Conservation (phyloP, 2,888 invertebrate species). For the Ernsta delagoae region DNA sequence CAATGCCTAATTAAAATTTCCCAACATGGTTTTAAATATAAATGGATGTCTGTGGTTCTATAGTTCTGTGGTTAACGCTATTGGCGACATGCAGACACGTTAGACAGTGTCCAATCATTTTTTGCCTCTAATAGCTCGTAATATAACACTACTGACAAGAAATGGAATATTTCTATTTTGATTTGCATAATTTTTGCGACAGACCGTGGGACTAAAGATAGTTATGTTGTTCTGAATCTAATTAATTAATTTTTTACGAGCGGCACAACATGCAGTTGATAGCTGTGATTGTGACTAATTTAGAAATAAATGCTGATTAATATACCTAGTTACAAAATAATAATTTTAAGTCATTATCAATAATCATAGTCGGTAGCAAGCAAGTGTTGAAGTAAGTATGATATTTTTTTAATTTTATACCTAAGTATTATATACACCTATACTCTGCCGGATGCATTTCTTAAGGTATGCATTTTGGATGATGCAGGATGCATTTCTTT, state of each 20-base stretch:
- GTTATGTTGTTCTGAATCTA: constrained; percentile 2
- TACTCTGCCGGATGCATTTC: too few species aligned
- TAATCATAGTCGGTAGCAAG: too few species aligned
- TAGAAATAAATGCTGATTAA: neutral
- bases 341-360: too few species aligned
- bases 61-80: constrained; percentile 5
- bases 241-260: constrained; percentile 14
- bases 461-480: too few species aligned
- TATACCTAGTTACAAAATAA: neutral
- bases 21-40: too few species aligned
- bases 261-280: neutral
- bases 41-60: too few species aligned
- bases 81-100: constrained; percentile 1
- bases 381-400: too few species aligned
- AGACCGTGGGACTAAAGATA: constrained; percentile 27
- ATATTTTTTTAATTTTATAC: too few species aligned
- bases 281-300: neutral
- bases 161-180: constrained; percentile 31
- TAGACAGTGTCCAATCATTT: constrained; percentile 44
- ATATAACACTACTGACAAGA: constrained; percentile 31
- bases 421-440: too few species aligned
- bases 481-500: too few species aligned
- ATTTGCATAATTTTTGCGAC: constrained; percentile 38
- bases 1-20: too few species aligned
- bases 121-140: constrained; percentile 44